Evolutionary conservation across 2,797 vertebrate species (phyloP), one percentile per base, ranked within the genome.

Genomic region (Triplophysa bombifrons): DNA sequence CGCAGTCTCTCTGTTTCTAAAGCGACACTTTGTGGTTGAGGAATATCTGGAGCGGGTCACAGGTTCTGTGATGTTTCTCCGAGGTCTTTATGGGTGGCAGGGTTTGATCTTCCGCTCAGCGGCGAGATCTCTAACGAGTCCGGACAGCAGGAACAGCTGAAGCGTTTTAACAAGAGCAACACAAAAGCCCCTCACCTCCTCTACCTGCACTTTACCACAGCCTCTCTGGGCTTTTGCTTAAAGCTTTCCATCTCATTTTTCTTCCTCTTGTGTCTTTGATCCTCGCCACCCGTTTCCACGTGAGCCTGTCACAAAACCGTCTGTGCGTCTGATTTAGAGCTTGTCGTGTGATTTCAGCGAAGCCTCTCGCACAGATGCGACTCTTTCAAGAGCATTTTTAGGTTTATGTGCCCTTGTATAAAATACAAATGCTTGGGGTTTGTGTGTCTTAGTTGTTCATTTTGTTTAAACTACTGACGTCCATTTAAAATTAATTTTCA

Each of bases 21-120:
- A 63, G 17, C 25, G 7, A 19, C 2, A 12, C 55, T 16, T 56
- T 58, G 70, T 44, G 48, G 60, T 38, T 7, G n/a, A 66, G 50
- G 22, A 72, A 41, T 19, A 53, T 41, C 50, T 13, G 22, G 61
- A 74, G 27, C 10, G 25, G 66, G 11, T 56, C 50, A 44, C 20
- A 17, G 19, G 12, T 58, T 8, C 56, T 30, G 58, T 63, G 63
- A 46, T 17, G 3, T 55, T 44, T 76, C n/a, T 66, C 64, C 2
- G 22, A 68, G 64, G 64, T 68, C 50, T 76, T 76, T 53, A 76
- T 68, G 74, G 64, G 51, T 58, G 74, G 74, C 64, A 58, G 34
- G 64, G 22, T 76, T 76, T 76, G 64, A 76, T 68, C 64, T 68
- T 56, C 22, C 11, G 51, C 66, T 76, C 64, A 67, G 51, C 3